Evolutionary conservation across 2,113 vertebrate genomes (phyloP).

Genomic region (Cygnus atratus): DNA sequence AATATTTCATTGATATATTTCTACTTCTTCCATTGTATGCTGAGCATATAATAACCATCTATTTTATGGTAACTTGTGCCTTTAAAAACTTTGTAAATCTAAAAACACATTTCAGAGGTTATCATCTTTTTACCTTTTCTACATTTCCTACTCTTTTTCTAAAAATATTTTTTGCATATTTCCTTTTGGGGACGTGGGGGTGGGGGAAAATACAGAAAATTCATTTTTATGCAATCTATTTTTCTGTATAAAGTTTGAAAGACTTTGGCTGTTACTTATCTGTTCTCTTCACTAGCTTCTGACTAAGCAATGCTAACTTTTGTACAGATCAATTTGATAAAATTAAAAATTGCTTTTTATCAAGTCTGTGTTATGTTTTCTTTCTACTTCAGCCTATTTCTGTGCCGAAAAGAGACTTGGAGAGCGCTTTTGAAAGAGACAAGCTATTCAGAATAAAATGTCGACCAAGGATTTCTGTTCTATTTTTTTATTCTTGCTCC

Average conservation of each 20-base stretch:
- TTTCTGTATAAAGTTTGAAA: conserved; percentile 74
- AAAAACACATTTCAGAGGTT: conserved; percentile 70
- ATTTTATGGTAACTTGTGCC: conserved; percentile 82
- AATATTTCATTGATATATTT: conserved; percentile 65
- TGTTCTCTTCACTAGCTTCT: conserved; percentile 85
- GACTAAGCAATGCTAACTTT: conserved; percentile 92
- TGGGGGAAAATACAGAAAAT: conserved; percentile 38
- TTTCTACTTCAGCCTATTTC: not conserved
- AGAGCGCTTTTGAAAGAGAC: not conserved
- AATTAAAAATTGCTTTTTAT: conserved; percentile 85
- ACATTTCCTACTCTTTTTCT: conserved; percentile 75
- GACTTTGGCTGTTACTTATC: conserved; percentile 74
- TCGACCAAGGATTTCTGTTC: not conserved
- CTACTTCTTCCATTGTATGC: conserved; percentile 73
- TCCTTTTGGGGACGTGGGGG: conserved; percentile 43
- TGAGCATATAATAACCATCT: conserved; percentile 75
- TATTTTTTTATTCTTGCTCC: not conserved
- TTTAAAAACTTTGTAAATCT: conserved; percentile 80
- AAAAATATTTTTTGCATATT: conserved; percentile 65
- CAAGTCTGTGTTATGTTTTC: conserved; percentile 12
- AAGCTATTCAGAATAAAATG: not conserved
- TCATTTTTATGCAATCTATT: conserved; percentile 74
- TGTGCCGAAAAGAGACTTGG: not conserved
- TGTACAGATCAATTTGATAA: conserved; percentile 87
- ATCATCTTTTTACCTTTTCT: conserved; percentile 80